Conservation (phyloP, 2,113 vertebrate species). For the Chloropsis cyanopogon region DNA sequence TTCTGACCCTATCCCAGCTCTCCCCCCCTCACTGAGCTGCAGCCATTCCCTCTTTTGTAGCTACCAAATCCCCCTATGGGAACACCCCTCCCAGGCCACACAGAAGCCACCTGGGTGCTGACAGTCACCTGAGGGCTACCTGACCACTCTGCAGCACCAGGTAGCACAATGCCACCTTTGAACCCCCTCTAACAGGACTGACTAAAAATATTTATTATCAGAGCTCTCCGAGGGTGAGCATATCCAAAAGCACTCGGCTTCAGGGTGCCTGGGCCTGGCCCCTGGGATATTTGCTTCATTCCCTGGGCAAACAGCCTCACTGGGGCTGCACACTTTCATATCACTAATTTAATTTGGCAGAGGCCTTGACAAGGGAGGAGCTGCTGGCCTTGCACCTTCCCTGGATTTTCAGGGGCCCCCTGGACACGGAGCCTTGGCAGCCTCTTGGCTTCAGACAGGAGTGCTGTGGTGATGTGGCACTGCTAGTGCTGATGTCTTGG, state of each 20-base stretch:
- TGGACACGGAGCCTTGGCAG: fast-evolving
- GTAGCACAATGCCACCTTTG: not conserved
- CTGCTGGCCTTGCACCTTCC: not conserved
- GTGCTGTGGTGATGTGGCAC: not conserved
- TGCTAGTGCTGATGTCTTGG: not conserved
- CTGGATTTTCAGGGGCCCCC: not conserved
- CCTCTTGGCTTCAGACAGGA: not conserved
- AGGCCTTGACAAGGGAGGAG: not conserved
- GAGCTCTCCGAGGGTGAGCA: fast-evolving
- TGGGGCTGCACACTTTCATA: not conserved
- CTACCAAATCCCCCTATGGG: not conserved
- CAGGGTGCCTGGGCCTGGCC: fast-evolving
- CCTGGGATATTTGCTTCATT: not conserved
- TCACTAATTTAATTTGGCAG: not conserved
- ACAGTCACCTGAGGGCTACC: not conserved
- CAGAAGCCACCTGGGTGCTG: not conserved
- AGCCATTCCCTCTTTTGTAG: not conserved
- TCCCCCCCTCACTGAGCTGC: not conserved
- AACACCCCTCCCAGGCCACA: not conserved
- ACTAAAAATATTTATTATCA: not conserved
- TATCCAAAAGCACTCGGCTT: fast-evolving
- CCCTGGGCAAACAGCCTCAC: not conserved
- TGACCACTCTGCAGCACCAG: not conserved
- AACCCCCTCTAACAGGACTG: not conserved
- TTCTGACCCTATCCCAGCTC: not conserved